Percentiles rank a stretch among this genome's conserved stretches.
Conservation (phyloP, 2,888 invertebrate genomes). For the Cetonia aurata region DNA sequence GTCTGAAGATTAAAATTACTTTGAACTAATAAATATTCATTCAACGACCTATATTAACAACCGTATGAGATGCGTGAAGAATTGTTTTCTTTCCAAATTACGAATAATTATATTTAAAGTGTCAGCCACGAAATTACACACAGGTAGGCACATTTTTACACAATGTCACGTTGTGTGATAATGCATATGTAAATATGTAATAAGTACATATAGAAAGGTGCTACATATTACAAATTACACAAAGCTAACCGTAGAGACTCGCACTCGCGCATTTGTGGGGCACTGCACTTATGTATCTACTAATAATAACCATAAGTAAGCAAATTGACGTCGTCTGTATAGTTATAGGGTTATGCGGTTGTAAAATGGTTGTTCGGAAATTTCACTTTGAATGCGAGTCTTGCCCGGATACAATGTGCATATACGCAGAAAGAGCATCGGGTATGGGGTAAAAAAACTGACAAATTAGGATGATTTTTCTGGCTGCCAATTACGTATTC, state of each 20-base stretch:
- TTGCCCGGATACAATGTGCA: neutral
- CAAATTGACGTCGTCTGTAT: neutral
- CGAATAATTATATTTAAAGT: slow-evolving; percentile 28
- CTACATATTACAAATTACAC: neutral
- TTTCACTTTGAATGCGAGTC: neutral
- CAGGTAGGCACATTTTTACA: neutral
- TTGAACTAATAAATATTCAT: slow-evolving; percentile 20
- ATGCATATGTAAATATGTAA: neutral
- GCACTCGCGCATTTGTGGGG: too few relatives aligned
- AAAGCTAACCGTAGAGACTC: neutral
- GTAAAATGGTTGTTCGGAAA: neutral
- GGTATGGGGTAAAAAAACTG: too few relatives aligned
- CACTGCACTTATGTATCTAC: neutral
- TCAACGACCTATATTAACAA: neutral
- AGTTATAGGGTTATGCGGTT: too few relatives aligned
- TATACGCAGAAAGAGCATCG: too few relatives aligned
- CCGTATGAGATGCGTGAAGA: slow-evolving; percentile 12
- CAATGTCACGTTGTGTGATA: neutral
- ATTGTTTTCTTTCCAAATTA: slow-evolving; percentile 20
- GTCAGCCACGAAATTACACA: neutral
- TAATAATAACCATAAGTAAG: neutral
- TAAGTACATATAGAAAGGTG: neutral
- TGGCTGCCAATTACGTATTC: too few relatives aligned
- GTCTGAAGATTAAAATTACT: neutral
- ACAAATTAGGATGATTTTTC: too few relatives aligned